These are phyloP conservation scores for Oryzias dopingdopingensis DNA, from an alignment of 2,797 vertebrate species.

Conservation along the genomic window DNA sequence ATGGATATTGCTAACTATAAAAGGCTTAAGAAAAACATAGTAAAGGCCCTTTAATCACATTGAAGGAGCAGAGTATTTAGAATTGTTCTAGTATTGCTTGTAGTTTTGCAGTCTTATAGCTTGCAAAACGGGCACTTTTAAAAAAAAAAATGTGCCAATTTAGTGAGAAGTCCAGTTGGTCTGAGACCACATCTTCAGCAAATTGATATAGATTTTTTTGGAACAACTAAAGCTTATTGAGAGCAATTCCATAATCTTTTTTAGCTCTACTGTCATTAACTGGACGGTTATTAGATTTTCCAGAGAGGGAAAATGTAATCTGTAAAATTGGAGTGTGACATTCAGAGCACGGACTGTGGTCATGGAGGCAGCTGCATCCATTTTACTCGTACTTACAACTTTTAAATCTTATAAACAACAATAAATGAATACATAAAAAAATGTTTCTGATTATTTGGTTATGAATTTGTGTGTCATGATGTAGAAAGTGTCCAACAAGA, in stretches of 20 bases:
- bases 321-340: conserved; percentile 32
- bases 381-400: conserved; percentile 1
- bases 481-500: no score
- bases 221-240: conserved; percentile 32
- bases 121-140: not conserved
- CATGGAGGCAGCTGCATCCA: conserved; percentile 21
- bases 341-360: conserved; percentile 17
- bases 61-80: no score
- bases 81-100: no score
- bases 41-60: no score
- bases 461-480: no score
- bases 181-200: conserved; percentile 13
- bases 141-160: not conserved
- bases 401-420: conserved; percentile 1
- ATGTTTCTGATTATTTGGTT: no score
- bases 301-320: conserved; percentile 43
- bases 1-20: no score
- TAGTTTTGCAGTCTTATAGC: no score
- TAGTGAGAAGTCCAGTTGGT: conserved; percentile 10
- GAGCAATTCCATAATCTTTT: conserved; percentile 33
- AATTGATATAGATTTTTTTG: conserved; percentile 32
- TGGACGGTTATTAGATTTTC: conserved; percentile 49
- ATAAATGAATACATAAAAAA: no score
- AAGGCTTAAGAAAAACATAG: no score
- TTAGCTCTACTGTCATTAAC: conserved; percentile 35